Conservation (phyloP, 1,140 invertebrate genomes). For the Agrypnia vestita region DNA sequence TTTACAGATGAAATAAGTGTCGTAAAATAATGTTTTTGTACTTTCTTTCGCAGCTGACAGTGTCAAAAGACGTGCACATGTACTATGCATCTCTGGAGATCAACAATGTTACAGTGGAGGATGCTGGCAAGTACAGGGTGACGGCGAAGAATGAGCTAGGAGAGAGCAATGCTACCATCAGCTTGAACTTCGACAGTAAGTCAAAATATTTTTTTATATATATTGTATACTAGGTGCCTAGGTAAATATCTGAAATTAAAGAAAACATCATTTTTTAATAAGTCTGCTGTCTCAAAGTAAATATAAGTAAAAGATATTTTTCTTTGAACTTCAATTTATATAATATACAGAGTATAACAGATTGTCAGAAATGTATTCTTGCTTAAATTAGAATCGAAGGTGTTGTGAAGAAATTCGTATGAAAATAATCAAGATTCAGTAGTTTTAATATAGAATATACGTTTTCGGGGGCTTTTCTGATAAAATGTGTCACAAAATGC, state of each 20-base stretch:
- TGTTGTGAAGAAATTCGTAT: too few species aligned
- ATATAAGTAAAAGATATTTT: neutral
- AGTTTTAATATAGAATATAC: too few species aligned
- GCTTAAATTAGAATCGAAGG: too few species aligned
- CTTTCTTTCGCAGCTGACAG: slow-evolving; percentile 79
- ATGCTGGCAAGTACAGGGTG: slow-evolving; percentile 97
- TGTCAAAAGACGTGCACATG: slow-evolving; percentile 93
- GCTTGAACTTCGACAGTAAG: slow-evolving; percentile 98
- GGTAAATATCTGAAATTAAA: neutral
- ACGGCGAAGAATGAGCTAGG: slow-evolving; percentile 97
- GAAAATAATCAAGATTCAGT: too few species aligned
- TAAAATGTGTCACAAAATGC: too few species aligned
- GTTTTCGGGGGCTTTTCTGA: too few species aligned
- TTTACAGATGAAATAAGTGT: neutral
- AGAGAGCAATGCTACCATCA: slow-evolving; percentile 96
- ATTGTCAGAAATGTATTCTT: neutral
- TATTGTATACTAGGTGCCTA: too few species aligned
- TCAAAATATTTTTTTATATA: slow-evolving; percentile 62
- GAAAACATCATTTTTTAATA: neutral
- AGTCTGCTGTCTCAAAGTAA: neutral
- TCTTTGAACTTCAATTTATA: neutral
- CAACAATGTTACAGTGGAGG: slow-evolving; percentile 94
- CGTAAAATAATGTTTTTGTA: too few species aligned
- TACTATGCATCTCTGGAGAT: slow-evolving; percentile 95
- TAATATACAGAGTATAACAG: neutral